Percentiles rank a stretch among this genome's conserved stretches.
These are phyloP conservation scores for Graptemys geographica DNA, from an alignment of 2,797 vertebrate genomes.

Conservation along the genomic window DNA sequence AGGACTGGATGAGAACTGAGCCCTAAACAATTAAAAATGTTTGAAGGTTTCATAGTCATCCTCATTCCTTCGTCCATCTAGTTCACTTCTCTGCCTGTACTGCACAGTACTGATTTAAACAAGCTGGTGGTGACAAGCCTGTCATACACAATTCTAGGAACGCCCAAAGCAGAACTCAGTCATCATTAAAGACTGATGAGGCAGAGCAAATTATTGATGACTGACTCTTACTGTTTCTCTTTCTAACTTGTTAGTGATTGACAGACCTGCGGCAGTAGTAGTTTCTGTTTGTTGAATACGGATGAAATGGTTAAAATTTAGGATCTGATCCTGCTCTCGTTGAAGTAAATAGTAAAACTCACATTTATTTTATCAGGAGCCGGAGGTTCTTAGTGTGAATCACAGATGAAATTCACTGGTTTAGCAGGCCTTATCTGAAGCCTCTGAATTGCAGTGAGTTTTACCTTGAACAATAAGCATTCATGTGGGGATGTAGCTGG, in stretches of 20 bases:
- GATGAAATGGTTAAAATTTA: background rate
- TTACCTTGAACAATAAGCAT: background rate
- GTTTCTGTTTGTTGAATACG: background rate
- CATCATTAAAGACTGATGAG: background rate
- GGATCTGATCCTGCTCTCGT: background rate
- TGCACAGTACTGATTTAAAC: background rate
- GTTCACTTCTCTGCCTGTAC: background rate
- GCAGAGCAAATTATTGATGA: background rate
- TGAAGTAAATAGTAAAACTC: background rate
- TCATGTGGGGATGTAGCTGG: background rate
- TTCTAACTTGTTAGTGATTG: background rate
- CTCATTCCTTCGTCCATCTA: background rate
- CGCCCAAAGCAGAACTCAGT: background rate
- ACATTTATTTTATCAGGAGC: conserved; percentile 1
- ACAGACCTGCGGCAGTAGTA: background rate
- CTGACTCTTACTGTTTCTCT: background rate
- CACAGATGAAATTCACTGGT: background rate
- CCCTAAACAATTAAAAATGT: background rate
- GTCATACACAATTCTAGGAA: background rate
- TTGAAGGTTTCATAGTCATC: background rate
- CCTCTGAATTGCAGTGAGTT: background rate
- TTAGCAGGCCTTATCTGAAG: background rate
- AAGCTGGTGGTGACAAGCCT: background rate
- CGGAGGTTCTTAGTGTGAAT: background rate
- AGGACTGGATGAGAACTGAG: background rate